Evolutionary conservation across 2,888 invertebrate genomes (phyloP), one percentile per base, ranked within the genome.

Genomic region (Protophormia terraenovae): DNA sequence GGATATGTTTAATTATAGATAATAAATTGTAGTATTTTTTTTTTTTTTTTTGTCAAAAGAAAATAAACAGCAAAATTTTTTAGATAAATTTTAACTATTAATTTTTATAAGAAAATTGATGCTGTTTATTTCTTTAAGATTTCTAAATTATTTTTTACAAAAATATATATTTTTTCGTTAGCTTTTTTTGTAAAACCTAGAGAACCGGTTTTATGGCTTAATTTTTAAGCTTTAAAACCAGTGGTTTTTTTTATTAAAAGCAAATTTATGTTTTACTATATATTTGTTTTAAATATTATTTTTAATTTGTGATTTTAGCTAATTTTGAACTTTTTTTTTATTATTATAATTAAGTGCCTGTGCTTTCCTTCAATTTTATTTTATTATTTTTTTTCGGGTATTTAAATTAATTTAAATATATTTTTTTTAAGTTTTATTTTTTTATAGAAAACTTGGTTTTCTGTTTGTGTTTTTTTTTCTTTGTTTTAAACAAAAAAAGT

Each of bases 381-480:
- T 35, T 50, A 24, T 3, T 19, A 35, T 41, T 58, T 29, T 32
- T 19, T 12, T 41, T 29, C n/a, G n/a, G n/a, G n/a, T n/a, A n/a
- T n/a, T n/a, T n/a, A n/a, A n/a, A n/a, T n/a, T n/a, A n/a, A n/a
- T n/a, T n/a, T n/a, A n/a, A n/a, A n/a, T n/a, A n/a, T n/a, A n/a
- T 32, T 1, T 58, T 47, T 77, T 76, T 22, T 35, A 38, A 7
- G 35, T 19, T 27, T 35, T 53, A 27, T 67, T 38, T 58, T 8
- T 66, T 73, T 58, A 19, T 24, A 62, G 80, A 86, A 86, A 85
- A 85, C 82, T 85, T 85, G 75, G 83, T 83, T 83, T 86, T 86
- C 80, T 32, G 1, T 69, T 55, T 29, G 0, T 12, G n/a, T 38
- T 41, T 7, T 29, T 67, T n/a, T n/a, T n/a, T n/a, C n/a, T n/a